Percentiles rank a stretch among this genome's conserved stretches.
These are phyloP conservation scores for Antidorcas marsupialis DNA, from an alignment of 2,113 vertebrate genomes.

Conservation along the genomic window DNA sequence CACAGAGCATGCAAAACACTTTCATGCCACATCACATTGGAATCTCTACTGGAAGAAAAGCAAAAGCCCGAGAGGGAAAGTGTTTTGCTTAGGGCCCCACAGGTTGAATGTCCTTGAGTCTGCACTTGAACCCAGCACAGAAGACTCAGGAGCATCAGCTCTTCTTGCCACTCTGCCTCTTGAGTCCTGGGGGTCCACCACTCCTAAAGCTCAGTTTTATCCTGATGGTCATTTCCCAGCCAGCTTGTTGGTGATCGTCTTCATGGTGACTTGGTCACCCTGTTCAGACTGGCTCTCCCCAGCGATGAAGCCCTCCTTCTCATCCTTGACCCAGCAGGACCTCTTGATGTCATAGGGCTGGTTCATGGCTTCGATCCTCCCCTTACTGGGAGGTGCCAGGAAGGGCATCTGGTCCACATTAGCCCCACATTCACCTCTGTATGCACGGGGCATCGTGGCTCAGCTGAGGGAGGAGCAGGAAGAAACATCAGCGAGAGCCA, in stretches of 20 bases:
- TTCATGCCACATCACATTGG: not conserved
- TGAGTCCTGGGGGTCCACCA: not conserved
- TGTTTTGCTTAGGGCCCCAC: not conserved
- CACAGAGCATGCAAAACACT: not conserved
- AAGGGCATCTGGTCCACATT: constrained; percentile 51
- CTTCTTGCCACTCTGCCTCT: not conserved
- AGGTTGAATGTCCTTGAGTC: not conserved
- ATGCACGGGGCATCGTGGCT: constrained; percentile 24
- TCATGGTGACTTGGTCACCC: constrained; percentile 46
- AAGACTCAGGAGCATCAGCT: not conserved
- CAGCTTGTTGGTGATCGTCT: constrained; percentile 48
- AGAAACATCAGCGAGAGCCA: not conserved
- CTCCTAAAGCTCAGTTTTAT: not conserved
- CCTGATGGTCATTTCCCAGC: not conserved
- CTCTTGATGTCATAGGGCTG: constrained; percentile 65
- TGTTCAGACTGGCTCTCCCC: constrained; percentile 67
- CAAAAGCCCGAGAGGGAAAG: not conserved
- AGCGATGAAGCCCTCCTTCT: constrained; percentile 55
- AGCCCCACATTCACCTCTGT: constrained; percentile 46
- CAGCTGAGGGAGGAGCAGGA: not conserved
- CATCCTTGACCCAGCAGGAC: constrained; percentile 57
- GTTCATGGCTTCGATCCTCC: constrained; percentile 44
- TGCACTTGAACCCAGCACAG: not conserved
- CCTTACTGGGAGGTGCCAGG: constrained; percentile 51
- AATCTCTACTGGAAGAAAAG: not conserved